Base-by-base conservation (phyloP, 2,113 vertebrate genomes). In the Camarhynchus parvulus region DNA sequence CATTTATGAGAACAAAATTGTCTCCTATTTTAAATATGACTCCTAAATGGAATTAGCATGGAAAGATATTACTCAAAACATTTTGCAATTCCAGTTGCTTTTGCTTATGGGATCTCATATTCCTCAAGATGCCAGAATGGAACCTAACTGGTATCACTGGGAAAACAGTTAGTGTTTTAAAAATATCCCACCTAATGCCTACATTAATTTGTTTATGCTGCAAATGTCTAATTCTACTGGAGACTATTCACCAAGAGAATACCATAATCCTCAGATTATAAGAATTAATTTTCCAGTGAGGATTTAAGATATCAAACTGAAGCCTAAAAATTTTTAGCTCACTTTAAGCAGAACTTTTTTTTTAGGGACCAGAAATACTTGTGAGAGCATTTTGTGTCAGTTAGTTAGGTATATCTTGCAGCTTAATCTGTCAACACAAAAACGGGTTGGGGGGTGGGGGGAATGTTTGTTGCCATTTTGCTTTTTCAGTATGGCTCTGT, bases 401-500 rank as follows among this genome's bases (percentile, higher is more conserved):
- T 21, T 55, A 44, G 35, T 16, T 56, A 44, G 35, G 11, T 52
- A 15, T 59, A 39, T 52, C 30, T 77, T 46, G 15, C 21, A 63
- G n/a, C 28, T 72, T 78, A 58, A 64, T 56, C 44, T 81, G 19
- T 55, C 21, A 19, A 28, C 53, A 49, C 7, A 92, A 75, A 82
- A 92, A 52, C 5, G 2, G 5, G 2, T 27, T 4, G 1, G 8
- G 18, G 6, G 2, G 31, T 5, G 3, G 12, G 18, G 22, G 44
- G 73, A 42, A 21, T 37, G 12, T 42, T 78, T 75, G 24, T 41
- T 79, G 50, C 13, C 56, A n/a, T 66, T 92, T 77, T 74, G 23
- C 4, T 66, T 88, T 86, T 78, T 58, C 69, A 75, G 35, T 37
- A 28, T 25, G 66, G 15, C 9, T 88, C 19, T 80, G 25, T 47